Conservation (phyloP, 2,888 invertebrate species). For the Cheilosia soror region DNA sequence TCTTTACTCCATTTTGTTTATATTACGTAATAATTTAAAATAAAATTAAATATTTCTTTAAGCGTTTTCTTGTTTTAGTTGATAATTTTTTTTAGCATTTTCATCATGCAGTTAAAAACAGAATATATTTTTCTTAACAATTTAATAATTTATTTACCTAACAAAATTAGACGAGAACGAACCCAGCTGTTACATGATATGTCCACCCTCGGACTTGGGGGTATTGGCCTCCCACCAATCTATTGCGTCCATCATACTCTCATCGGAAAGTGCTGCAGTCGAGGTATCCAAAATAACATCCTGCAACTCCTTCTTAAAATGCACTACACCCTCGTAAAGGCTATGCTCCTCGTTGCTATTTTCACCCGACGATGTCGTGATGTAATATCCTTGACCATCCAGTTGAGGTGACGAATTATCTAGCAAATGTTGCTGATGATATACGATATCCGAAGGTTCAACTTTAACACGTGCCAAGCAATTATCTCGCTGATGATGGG, state of each 20-base stretch:
- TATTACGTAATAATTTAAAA: conserved; percentile 44
- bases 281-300: conserved; percentile 83
- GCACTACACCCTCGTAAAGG: conserved; percentile 78
- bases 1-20: conserved; percentile 7
- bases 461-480: conserved; percentile 63
- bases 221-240: conserved; percentile 85
- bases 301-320: conserved; percentile 81
- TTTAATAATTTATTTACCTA: conserved; percentile 38
- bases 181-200: conserved; percentile 74
- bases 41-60: conserved; percentile 56
- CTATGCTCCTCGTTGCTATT: conserved; percentile 63
- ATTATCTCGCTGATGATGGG: conserved; percentile 40
- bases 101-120: neutral
- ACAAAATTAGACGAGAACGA: neutral
- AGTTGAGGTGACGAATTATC: conserved; percentile 66
- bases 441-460: conserved; percentile 67
- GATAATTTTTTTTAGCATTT: conserved; percentile 28
- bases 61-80: conserved; percentile 61
- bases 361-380: conserved; percentile 61
- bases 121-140: conserved; percentile 16
- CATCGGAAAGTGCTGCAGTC: conserved; percentile 82
- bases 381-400: conserved; percentile 62
- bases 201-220: conserved; percentile 81
- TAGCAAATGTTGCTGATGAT: conserved; percentile 56
- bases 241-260: conserved; percentile 85